These are phyloP conservation scores for Acrossocheilus fasciatus DNA, from an alignment of 2,797 vertebrate species.

Conservation along the genomic window DNA sequence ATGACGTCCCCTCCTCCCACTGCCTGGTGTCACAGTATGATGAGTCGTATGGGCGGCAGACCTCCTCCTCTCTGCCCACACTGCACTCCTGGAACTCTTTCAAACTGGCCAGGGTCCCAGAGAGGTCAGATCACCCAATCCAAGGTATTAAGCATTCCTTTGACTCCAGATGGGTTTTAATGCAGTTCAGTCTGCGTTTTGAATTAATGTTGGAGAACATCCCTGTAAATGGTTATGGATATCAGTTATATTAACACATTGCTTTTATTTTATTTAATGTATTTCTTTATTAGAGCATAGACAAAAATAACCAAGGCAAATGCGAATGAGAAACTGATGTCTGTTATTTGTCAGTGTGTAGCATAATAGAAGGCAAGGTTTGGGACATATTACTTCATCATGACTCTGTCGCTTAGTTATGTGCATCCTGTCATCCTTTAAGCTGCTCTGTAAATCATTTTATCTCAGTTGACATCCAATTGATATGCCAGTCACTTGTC, in stretches of 20 bases:
- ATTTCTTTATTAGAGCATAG: not conserved
- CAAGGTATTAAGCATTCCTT: slow-evolving; percentile 70
- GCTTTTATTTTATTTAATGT: not conserved
- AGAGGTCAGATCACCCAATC: slow-evolving; percentile 77
- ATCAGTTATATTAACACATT: not conserved
- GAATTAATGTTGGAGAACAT: slow-evolving; percentile 28
- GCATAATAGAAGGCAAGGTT: not conserved
- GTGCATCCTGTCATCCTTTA: not conserved
- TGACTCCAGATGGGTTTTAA: slow-evolving; percentile 42
- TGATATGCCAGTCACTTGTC: not conserved
- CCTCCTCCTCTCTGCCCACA: slow-evolving; percentile 67
- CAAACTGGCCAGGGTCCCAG: slow-evolving; percentile 75
- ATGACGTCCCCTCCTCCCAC: slow-evolving; percentile 65
- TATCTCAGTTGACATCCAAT: not conserved
- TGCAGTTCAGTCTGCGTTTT: slow-evolving; percentile 11
- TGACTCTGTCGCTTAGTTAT: not conserved
- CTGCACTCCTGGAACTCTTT: slow-evolving; percentile 68
- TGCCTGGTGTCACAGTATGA: slow-evolving; percentile 79
- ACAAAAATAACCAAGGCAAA: not conserved
- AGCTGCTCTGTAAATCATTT: not conserved
- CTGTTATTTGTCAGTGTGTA: not conserved
- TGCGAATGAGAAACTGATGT: not conserved
- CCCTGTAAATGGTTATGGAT: not conserved
- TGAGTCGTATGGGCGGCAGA: slow-evolving; percentile 72
- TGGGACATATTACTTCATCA: not conserved